A percentile compares a stretch with the other conserved stretches of the same genome.
Evolutionary conservation across 1,140 invertebrate genomes (phyloP).

Genomic region (Matsumurasca onukii): DNA sequence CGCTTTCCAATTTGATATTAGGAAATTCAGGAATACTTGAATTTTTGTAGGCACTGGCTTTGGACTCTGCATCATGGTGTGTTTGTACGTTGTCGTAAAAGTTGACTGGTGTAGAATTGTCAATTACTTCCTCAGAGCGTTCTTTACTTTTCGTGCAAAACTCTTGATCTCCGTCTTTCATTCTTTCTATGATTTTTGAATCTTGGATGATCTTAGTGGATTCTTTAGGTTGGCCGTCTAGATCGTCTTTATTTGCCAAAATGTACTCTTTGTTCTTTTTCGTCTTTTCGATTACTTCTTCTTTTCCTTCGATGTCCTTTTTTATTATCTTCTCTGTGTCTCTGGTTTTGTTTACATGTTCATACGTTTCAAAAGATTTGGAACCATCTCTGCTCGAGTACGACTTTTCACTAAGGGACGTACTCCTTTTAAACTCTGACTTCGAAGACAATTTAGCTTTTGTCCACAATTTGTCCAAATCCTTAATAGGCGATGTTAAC

Average conservation of each 20-base stretch:
- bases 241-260: slow-evolving; percentile 13
- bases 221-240: slow-evolving; percentile 8
- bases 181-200: slow-evolving; percentile 17
- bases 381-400: slow-evolving; percentile 5
- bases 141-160: slow-evolving; percentile 14
- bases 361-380: slow-evolving; percentile 11
- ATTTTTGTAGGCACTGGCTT: too few species aligned
- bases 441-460: not conserved
- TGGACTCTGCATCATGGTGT: not conserved
- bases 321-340: not conserved
- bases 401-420: not conserved
- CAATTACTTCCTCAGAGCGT: not conserved
- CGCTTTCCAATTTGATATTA: not conserved
- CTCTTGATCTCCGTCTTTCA: slow-evolving; percentile 13
- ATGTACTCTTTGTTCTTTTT: slow-evolving; percentile 20
- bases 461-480: slow-evolving; percentile 5
- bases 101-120: not conserved
- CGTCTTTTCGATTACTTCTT: slow-evolving; percentile 22
- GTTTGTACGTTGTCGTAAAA: slow-evolving; percentile 11
- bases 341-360: slow-evolving; percentile 24
- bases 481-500: not conserved
- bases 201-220: not conserved
- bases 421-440: slow-evolving; percentile 21
- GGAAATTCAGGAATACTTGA: too few species aligned
- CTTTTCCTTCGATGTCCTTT: slow-evolving; percentile 3